Evolutionary conservation across 2,888 invertebrate genomes (phyloP).

Genomic region (Halictus ligatus): DNA sequence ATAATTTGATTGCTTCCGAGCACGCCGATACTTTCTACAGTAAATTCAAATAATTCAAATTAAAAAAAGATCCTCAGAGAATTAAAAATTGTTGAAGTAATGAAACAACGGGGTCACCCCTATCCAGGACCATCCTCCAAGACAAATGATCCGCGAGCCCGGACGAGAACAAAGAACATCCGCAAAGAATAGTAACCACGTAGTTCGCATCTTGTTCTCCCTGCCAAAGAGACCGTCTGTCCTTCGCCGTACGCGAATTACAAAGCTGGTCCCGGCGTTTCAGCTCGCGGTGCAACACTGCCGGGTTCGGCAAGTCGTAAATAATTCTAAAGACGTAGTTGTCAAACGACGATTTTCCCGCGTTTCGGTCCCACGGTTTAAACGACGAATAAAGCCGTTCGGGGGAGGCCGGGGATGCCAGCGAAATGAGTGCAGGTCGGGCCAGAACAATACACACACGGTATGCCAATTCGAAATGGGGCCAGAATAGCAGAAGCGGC

Average conservation of each 20-base stretch:
- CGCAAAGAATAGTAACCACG: not conserved
- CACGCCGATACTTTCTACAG: too few species aligned
- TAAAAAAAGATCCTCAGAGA: not conserved
- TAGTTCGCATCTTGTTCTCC: not conserved
- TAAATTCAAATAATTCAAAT: not conserved
- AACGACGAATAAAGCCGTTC: not conserved
- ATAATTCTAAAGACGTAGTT: not conserved
- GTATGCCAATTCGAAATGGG: constrained; percentile 83
- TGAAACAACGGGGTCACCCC: too few species aligned
- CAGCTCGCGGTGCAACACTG: not conserved
- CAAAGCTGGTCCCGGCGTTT: not conserved
- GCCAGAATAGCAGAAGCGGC: constrained; percentile 78
- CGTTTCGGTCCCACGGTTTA: constrained; percentile 15
- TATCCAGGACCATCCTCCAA: not conserved
- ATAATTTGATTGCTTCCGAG: too few species aligned
- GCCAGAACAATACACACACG: constrained; percentile 79
- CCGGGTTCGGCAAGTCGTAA: constrained; percentile 8
- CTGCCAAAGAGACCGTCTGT: too few species aligned
- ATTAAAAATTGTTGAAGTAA: not conserved
- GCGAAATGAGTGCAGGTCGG: constrained; percentile 79
- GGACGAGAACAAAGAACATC: too few species aligned
- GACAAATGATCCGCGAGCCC: too few species aligned
- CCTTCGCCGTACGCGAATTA: not conserved
- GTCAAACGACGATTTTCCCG: not conserved
- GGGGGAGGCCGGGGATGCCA: constrained; percentile 62